Evolutionary conservation across 2,797 vertebrate genomes (phyloP).

Genomic region (Amazona ochrocephala): DNA sequence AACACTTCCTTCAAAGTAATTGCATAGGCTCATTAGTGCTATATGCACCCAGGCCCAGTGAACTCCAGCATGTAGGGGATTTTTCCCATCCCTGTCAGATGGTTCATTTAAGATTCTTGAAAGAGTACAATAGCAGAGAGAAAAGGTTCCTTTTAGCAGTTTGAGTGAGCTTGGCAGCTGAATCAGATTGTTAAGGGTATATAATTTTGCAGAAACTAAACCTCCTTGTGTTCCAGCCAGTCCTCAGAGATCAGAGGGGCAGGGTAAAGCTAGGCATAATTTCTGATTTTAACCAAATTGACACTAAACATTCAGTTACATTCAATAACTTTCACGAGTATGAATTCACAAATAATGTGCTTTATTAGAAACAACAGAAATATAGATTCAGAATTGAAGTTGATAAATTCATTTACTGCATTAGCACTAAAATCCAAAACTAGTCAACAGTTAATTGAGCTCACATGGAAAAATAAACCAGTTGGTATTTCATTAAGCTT

Average conservation of each 20-base stretch:
- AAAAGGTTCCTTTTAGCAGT: conserved; percentile 44
- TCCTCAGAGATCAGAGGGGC: background rate
- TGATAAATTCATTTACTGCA: background rate
- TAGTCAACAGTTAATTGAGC: background rate
- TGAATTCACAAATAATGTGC: background rate
- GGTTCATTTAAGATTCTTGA: conserved; percentile 54
- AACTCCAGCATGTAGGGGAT: background rate
- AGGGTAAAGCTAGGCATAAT: background rate
- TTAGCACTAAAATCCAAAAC: background rate
- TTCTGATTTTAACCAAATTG: background rate
- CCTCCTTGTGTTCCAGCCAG: background rate
- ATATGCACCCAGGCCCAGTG: background rate
- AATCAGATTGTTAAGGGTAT: background rate
- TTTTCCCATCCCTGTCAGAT: background rate
- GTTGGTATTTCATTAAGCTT: background rate
- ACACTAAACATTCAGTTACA: background rate
- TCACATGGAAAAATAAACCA: background rate
- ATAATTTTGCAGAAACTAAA: background rate
- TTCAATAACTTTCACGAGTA: background rate
- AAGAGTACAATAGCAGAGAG: conserved; percentile 40
- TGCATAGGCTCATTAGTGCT: background rate
- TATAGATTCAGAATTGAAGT: background rate
- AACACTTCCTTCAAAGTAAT: background rate
- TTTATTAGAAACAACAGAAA: background rate
- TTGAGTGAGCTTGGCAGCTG: conserved; percentile 56